Evolutionary conservation across 2,888 invertebrate species (phyloP).

Genomic region (Dryocosmus kuriphilus): DNA sequence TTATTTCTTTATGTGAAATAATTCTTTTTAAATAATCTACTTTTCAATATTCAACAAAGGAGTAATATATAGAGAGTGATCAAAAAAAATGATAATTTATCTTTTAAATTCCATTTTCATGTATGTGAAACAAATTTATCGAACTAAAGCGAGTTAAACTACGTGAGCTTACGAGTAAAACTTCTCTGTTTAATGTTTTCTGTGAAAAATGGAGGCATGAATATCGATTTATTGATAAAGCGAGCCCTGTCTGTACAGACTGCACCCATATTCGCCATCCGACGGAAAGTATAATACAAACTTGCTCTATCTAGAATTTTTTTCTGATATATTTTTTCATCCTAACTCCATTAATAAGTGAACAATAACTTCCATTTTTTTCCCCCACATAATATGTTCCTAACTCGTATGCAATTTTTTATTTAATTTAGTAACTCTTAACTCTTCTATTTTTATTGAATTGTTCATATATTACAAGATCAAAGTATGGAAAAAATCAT

Average conservation of each 20-base stretch:
- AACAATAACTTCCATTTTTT: not conserved
- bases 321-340: not conserved
- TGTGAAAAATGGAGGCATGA: constrained; percentile 13
- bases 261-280: constrained; percentile 21
- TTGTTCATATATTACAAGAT: no score
- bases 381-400: no score
- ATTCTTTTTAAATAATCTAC: not conserved
- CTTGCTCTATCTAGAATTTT: not conserved
- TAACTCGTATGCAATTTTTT: no score
- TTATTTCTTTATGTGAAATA: no score
- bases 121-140: not conserved
- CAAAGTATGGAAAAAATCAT: no score
- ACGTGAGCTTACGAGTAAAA: not conserved
- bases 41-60: not conserved
- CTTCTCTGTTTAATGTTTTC: constrained; percentile 3
- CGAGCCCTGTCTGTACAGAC: not conserved
- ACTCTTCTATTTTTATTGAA: no score
- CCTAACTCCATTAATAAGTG: not conserved
- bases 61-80: not conserved
- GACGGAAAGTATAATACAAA: constrained; percentile 15
- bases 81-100: not conserved
- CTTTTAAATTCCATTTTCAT: not conserved
- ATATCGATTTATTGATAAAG: constrained; percentile 33
- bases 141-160: not conserved
- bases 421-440: no score